Evolutionary conservation across 2,113 vertebrate species (phyloP), one percentile per base, ranked within the genome.

Genomic region (Aegithalos caudatus): DNA sequence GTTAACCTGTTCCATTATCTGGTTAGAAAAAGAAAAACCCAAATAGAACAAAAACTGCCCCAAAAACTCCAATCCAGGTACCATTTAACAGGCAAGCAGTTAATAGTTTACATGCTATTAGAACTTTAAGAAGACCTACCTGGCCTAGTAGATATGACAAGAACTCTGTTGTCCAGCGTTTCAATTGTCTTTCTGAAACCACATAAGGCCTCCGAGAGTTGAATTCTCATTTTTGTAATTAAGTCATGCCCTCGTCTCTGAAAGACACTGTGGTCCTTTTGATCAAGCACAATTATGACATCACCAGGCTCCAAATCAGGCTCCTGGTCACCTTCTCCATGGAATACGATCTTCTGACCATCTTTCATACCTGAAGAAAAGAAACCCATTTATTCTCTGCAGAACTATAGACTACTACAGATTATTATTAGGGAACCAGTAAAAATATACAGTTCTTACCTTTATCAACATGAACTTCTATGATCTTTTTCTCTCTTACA

Each of bases 291-390:
- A 89, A 99, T 99, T 48, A 99, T 95, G 40, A 99, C 99, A 93
- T 99, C 99, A 16, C 99, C 99, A 66, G 99, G 98, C 92, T 99
- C 99, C 93, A 99, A 96, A 85, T 99, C 99, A 27, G 99, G 99
- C 81, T 99, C 99, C 95, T 99, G 99, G 95, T 99, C 99, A 7
- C 99, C 99, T 97, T 99, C 99, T 77, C 99, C 99, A 14, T 98
- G 98, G 95, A 99, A 99, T 66, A 99, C 98, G 57, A 99, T 98
- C 97, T 98, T 99, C 95, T 99, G 99, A 40, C 99, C 98, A 62
- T 99, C 99, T 97, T 98, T 99, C 99, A 99, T 99, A 89, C 99
- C 99, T 99, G 58, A 14, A 71, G 83, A 70, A 71, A 37, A 82
- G 42, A 79, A 79, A 50, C 1, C 6, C 29, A 42, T 67, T 85